These are phyloP conservation scores for Calliphora vicina DNA, from an alignment of 1,140 invertebrate genomes.

Conservation along the genomic window DNA sequence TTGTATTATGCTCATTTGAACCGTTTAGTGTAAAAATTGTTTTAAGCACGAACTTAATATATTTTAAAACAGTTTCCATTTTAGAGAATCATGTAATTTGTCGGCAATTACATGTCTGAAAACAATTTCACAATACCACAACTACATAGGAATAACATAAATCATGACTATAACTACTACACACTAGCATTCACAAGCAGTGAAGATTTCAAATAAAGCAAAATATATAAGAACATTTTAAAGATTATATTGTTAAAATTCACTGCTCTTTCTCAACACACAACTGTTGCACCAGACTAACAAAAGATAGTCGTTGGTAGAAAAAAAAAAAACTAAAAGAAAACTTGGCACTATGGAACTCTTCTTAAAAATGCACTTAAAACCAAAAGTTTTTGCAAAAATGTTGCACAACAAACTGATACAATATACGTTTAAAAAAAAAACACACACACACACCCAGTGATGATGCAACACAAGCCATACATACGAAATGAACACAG, in stretches of 20 bases:
- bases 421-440: background rate
- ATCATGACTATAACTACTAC: constrained; percentile 27
- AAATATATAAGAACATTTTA: background rate
- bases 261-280: background rate
- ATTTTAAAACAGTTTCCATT: background rate
- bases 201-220: background rate
- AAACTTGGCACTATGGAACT: background rate
- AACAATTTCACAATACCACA: constrained; percentile 21
- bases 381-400: background rate
- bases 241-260: background rate
- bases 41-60: background rate
- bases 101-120: constrained; percentile 15
- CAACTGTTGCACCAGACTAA: background rate
- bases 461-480: too few relatives aligned
- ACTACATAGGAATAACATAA: background rate
- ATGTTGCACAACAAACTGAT: background rate
- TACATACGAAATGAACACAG: too few relatives aligned
- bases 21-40: background rate
- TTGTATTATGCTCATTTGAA: background rate
- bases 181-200: background rate
- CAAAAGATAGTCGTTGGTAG: background rate
- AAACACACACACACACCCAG: background rate
- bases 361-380: background rate
- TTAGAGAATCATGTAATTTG: background rate
- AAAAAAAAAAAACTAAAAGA: background rate